These are phyloP conservation scores for Cristatella mucedo DNA, from an alignment of 2,888 invertebrate genomes.

Conservation along the genomic window DNA sequence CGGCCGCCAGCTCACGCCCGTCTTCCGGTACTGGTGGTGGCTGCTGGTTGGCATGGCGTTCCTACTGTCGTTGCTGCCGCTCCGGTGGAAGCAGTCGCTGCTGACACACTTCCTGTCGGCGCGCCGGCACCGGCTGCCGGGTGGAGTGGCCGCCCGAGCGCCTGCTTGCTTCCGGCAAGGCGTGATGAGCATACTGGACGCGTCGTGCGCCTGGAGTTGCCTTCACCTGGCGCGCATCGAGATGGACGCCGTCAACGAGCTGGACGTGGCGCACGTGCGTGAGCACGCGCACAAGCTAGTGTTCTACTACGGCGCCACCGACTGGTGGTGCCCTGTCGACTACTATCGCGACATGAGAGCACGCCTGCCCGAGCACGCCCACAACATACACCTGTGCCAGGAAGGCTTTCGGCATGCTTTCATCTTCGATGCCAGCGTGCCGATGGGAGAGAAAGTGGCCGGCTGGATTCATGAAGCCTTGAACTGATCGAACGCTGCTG, in stretches of 20 bases:
- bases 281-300: slow-evolving; percentile 49
- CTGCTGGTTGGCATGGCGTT: slow-evolving; percentile 22
- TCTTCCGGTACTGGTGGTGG: slow-evolving; percentile 42
- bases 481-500: too few relatives aligned
- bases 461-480: too few relatives aligned
- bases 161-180: too few relatives aligned
- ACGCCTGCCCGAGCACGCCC: slow-evolving; percentile 47
- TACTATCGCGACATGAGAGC: slow-evolving; percentile 53
- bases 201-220: slow-evolving; percentile 22
- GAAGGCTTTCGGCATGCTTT: slow-evolving; percentile 58
- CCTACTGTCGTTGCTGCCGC: slow-evolving; percentile 23
- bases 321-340: slow-evolving; percentile 64
- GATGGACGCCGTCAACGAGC: slow-evolving; percentile 54
- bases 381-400: slow-evolving; percentile 46
- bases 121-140: too few relatives aligned
- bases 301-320: slow-evolving; percentile 61
- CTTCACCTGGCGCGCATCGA: slow-evolving; percentile 43
- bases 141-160: too few relatives aligned
- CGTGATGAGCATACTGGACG: slow-evolving; percentile 27
- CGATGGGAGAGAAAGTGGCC: slow-evolving; percentile 31
- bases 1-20: slow-evolving; percentile 51
- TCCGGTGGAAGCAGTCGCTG: slow-evolving; percentile 17
- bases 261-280: slow-evolving; percentile 50
- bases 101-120: too few relatives aligned
- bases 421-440: slow-evolving; percentile 45